Evolutionary conservation across 2,888 invertebrate species (phyloP), one percentile per base, ranked within the genome.

Genomic region (Anorthoa munda): DNA sequence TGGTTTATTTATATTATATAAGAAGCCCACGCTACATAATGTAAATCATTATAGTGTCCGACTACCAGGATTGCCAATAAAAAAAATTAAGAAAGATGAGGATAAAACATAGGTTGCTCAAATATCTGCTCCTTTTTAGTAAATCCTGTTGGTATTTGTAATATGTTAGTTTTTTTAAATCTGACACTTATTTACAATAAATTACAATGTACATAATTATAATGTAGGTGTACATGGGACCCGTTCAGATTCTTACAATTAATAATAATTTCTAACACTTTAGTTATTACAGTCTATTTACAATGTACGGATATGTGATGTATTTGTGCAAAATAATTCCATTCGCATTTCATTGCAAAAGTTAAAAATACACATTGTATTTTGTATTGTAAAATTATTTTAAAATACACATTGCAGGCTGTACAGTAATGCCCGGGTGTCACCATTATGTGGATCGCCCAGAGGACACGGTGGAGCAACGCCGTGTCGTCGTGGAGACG

Each of bases 131-230:
- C 23, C 4, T 23, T 45, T 53, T 46, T 17, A 31, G 12, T 46
- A 15, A 4, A 31, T 31, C 31, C 4, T 45, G 9, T 46, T 55
- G 21, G 17, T 50, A 23, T n/a, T 50, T 31, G 5, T 56, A 56
- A 11, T 13, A 21, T 4, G 12, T 56, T 55, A 23, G 18, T 72
- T 56, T 31, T 7, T 26, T 64, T 21, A 48, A 58, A 17, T 51
- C 45, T 26, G 60, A 18, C 23, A 55, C 15, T 60, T 77, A 77
- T 77, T 63, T 69, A 77, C 72, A 77, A 56, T 66, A 39, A 72
- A 66, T 66, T 65, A 75, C 31, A 51, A 3, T 65, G 39, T 39
- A 39, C 39, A 39, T 39, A 72, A 66, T 66, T 65, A 75, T 23
- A 51, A 3, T 65, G 46, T 53, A 31, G 7, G 1, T 13, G 26